Base-by-base conservation (phyloP, 2,888 invertebrate species). In the Trachelus stipa region DNA sequence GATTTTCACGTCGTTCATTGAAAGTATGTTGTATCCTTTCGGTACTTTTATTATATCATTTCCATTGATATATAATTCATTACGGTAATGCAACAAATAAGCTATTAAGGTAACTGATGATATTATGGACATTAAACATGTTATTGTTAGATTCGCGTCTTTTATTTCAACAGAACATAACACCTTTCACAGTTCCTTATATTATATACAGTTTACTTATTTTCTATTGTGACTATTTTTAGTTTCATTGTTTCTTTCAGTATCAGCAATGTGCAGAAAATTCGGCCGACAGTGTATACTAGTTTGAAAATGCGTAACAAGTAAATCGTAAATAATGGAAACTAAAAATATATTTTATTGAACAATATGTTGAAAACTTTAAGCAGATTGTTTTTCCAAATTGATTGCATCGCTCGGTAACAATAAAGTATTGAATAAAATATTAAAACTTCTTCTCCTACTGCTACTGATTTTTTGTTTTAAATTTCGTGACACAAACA, bases 91-190 rank as follows among this genome's bases (percentile, higher is more conserved):
- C 83, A 87, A 82, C 83, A 83, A 82, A 80, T 83, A 86, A 78
- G 83, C 83, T 83, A 87, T 82, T 85, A 82, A 86, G 82, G 79
- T 85, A 85, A 86, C 81, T 81, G 82, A 84, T 84, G 84, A 85
- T 81, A 85, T 87, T 83, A 86, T 83, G 85, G 85, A 83, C 85
- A 87, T 89, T 88, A 89, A 90, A 86, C 85, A 85, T 86, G 85
- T 89, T 88, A 88, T 87, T 88, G 87, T 87, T 89, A 89, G 87
- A 85, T 86, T 86, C 86, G 86, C 83, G 82, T 84, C 82, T 35
- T 68, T 77, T 73, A 34, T 69, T 77, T 69, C 69, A 73, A 33
- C 31, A 37, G 33, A 23, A 74, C 31, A 71, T 33, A 15, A 15
- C 71, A 12, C 71, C 33, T 71, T 71, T 31, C 71, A 71, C 56